Conservation (phyloP, 2,888 invertebrate species). For the Scaptomyza parva region DNA sequence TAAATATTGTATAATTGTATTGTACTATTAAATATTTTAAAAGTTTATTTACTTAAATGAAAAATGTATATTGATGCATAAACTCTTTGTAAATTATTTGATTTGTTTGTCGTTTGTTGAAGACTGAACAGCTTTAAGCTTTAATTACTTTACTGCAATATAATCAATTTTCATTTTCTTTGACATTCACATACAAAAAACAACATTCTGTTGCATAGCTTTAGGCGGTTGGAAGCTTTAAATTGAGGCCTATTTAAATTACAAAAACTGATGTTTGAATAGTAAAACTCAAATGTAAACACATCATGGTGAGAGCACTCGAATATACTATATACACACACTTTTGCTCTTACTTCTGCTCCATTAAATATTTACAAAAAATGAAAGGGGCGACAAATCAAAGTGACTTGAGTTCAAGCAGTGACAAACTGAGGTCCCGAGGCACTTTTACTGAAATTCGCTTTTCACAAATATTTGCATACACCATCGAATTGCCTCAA, state of each 20-base stretch:
- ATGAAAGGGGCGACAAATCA: slow-evolving; percentile 67
- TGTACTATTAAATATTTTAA: too few species aligned
- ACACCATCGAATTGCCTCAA: slow-evolving; percentile 36
- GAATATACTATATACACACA: too few species aligned
- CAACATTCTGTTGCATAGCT: not conserved
- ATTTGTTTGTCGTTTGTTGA: too few species aligned
- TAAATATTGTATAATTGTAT: too few species aligned
- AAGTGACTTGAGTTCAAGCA: slow-evolving; percentile 66
- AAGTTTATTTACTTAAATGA: too few species aligned
- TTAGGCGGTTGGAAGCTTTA: slow-evolving; percentile 1
- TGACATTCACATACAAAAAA: not conserved
- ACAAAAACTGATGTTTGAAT: slow-evolving; percentile 31
- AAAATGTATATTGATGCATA: too few species aligned
- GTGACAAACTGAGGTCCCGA: slow-evolving; percentile 47
- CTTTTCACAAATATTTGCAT: slow-evolving; percentile 73
- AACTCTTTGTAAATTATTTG: too few species aligned
- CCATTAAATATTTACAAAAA: slow-evolving; percentile 78
- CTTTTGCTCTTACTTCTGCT: slow-evolving; percentile 59
- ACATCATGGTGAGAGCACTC: slow-evolving; percentile 33
- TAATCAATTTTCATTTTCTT: too few species aligned
- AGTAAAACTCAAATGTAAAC: slow-evolving; percentile 43
- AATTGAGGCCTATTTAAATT: not conserved
- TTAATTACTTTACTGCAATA: too few species aligned
- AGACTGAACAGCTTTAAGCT: too few species aligned
- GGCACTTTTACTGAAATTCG: slow-evolving; percentile 69